phyloP scores from a whole-genome alignment of 2,797 vertebrate species.

The Macropodus opercularis region DNA sequence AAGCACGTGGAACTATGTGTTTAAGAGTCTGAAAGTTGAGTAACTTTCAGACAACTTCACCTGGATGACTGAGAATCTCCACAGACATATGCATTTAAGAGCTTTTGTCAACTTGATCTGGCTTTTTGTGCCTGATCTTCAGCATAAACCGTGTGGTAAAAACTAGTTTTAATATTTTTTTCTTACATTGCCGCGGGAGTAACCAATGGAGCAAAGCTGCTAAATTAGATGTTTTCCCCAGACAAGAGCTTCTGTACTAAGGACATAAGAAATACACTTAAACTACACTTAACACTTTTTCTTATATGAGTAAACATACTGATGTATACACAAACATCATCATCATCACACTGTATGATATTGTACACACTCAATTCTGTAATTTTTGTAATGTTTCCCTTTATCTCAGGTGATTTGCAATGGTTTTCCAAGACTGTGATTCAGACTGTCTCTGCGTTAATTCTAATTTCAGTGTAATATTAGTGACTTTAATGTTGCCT shows the following conservation, averaged over 20 bases:
- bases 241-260: neutral
- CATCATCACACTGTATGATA: no score
- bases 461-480: neutral
- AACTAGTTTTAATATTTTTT: neutral
- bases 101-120: slow-evolving; percentile 17
- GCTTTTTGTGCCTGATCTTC: slow-evolving; percentile 16
- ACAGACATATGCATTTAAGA: no score
- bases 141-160: slow-evolving; percentile 47
- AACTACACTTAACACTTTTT: neutral
- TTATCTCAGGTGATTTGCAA: no score
- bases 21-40: no score
- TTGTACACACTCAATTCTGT: no score
- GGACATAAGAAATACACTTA: neutral
- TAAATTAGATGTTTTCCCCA: neutral
- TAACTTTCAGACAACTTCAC: no score
- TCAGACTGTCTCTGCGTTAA: no score
- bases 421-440: neutral
- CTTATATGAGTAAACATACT: neutral
- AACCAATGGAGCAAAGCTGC: slow-evolving; percentile 4
- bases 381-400: no score
- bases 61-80: no score
- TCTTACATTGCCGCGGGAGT: neutral
- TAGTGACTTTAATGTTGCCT: neutral
- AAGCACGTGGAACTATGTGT: slow-evolving; percentile 8
- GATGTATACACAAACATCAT: no score